Percentiles rank a stretch among this genome's conserved stretches.
These are phyloP conservation scores for Heptranchias perlo DNA, from an alignment of 2,113 vertebrate species.

Conservation along the genomic window DNA sequence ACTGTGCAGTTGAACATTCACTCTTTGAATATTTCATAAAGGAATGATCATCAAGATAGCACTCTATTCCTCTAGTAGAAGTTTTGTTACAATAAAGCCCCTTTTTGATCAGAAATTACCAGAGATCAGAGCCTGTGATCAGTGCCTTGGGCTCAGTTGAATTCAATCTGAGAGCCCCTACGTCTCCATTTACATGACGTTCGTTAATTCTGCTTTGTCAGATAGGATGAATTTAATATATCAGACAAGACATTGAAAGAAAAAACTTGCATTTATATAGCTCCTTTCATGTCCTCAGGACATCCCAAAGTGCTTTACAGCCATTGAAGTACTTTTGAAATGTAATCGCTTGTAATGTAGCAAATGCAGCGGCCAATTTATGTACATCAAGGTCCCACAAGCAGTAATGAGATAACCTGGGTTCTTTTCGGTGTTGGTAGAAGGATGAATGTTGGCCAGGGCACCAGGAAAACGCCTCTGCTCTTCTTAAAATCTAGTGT, in stretches of 20 bases:
- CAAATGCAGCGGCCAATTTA: no score
- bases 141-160: neutral
- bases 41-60: neutral
- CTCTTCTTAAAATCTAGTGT: no score
- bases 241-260: neutral
- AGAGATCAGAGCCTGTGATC: neutral
- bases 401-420: no score
- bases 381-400: no score
- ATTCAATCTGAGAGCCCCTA: neutral
- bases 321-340: neutral
- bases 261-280: neutral
- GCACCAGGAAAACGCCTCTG: no score
- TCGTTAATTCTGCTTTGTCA: neutral
- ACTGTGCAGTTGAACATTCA: neutral
- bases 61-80: neutral
- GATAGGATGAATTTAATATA: neutral
- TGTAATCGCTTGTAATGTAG: neutral
- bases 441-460: no score
- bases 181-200: neutral
- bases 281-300: neutral
- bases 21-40: neutral
- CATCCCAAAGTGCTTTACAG: neutral
- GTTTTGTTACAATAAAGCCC: neutral
- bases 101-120: neutral
- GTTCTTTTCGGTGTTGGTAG: no score